Conservation (phyloP, 2,888 invertebrate genomes). For the Himalopsyche japonica region DNA sequence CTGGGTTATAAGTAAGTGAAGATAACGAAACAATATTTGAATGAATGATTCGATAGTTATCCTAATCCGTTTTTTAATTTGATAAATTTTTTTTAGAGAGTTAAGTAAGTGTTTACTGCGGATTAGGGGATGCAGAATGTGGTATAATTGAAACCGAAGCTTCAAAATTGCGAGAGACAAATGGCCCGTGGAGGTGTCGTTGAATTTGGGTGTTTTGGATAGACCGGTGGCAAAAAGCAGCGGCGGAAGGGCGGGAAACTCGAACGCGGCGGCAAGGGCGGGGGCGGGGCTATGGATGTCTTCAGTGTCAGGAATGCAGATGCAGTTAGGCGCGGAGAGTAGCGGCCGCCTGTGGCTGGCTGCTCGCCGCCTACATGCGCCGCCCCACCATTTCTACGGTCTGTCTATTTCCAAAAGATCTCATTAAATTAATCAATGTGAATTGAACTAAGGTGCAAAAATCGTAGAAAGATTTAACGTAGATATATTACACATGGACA, state of each 20-base stretch:
- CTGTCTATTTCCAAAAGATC: neutral
- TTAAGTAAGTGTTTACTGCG: neutral
- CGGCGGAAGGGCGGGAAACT: neutral
- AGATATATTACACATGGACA: too few relatives aligned
- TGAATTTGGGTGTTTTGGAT: neutral
- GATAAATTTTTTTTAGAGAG: too few relatives aligned
- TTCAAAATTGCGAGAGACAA: neutral
- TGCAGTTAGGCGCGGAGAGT: constrained; percentile 36
- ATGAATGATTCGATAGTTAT: too few relatives aligned
- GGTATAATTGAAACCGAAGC: neutral
- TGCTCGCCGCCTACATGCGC: constrained; percentile 35
- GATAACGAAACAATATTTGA: too few relatives aligned
- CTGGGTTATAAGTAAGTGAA: too few relatives aligned
- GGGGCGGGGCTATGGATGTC: constrained; percentile 7
- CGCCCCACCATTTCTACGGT: constrained; percentile 37
- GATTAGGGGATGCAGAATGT: neutral
- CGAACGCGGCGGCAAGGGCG: constrained; percentile 8
- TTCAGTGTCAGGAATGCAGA: constrained; percentile 3
- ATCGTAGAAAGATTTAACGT: too few relatives aligned
- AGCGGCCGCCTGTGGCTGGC: constrained; percentile 38
- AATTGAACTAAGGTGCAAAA: too few relatives aligned
- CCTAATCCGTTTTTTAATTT: too few relatives aligned
- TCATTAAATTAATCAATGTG: too few relatives aligned
- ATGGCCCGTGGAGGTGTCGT: neutral
- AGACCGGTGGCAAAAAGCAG: neutral